These are phyloP conservation scores for Setophaga coronata DNA, from an alignment of 2,113 vertebrate species.

Conservation along the genomic window DNA sequence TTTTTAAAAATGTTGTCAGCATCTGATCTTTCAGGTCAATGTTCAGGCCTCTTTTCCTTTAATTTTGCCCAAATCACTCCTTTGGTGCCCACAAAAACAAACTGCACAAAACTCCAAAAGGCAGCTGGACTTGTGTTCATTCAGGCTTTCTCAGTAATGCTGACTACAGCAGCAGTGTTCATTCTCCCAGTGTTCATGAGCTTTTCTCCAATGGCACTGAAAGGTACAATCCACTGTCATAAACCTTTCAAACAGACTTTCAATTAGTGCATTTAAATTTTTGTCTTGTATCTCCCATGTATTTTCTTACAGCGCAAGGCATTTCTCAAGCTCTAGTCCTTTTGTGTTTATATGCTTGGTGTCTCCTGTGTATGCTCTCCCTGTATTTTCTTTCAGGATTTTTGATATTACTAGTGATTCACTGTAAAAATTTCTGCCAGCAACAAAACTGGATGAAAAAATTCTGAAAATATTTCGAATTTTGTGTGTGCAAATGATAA, in stretches of 20 bases:
- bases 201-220: not conserved
- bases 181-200: not conserved
- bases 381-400: not conserved
- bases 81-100: not conserved
- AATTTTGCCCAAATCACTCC: conserved; percentile 9
- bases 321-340: not conserved
- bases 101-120: not conserved
- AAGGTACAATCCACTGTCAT: not conserved
- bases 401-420: not conserved
- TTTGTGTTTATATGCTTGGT: not conserved
- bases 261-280: not conserved
- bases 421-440: not conserved
- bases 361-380: not conserved
- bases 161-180: not conserved
- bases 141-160: not conserved
- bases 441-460: not conserved
- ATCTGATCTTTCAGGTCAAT: not conserved
- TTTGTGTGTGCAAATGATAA: not conserved
- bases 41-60: conserved; percentile 21
- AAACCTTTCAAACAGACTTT: not conserved
- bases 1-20: not conserved
- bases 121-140: not conserved
- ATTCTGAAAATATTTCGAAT: not conserved
- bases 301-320: not conserved
- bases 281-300: not conserved